Evolutionary conservation across 2,113 vertebrate genomes (phyloP).

Genomic region (crab-eating macaque (Macaca fascicularis)): DNA sequence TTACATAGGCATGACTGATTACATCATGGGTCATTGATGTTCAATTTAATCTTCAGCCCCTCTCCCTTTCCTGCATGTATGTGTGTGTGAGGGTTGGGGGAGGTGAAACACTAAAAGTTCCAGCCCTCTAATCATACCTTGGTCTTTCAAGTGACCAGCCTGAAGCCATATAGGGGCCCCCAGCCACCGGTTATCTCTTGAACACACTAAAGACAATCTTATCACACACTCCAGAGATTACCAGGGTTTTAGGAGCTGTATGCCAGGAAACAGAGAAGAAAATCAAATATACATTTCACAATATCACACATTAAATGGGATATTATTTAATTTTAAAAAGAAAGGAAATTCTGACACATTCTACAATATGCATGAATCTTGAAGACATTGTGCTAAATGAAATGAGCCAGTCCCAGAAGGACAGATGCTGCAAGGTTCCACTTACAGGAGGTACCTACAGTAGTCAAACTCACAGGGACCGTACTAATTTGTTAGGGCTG

Average conservation of each 20-base stretch:
- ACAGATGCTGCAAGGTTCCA: neutral
- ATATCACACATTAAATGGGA: neutral
- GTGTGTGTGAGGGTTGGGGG: neutral
- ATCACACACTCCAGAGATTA: neutral
- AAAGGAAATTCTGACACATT: neutral
- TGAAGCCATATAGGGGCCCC: neutral
- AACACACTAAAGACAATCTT: neutral
- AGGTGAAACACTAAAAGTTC: neutral
- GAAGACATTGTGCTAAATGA: neutral
- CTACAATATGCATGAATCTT: neutral
- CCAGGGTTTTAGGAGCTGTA: neutral
- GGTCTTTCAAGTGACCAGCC: neutral
- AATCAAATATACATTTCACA: neutral
- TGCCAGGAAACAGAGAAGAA: neutral
- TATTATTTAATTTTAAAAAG: neutral
- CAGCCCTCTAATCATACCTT: neutral
- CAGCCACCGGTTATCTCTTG: neutral
- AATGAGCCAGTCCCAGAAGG: neutral
- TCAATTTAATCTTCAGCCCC: neutral
- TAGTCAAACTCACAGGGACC: neutral
- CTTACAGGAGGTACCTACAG: neutral
- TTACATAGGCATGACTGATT: neutral
- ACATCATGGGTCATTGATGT: neutral
- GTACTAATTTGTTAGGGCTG: neutral
- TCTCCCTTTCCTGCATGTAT: neutral